Conservation (phyloP, 2,113 vertebrate species). For the Oreochromis tanganicae region DNA sequence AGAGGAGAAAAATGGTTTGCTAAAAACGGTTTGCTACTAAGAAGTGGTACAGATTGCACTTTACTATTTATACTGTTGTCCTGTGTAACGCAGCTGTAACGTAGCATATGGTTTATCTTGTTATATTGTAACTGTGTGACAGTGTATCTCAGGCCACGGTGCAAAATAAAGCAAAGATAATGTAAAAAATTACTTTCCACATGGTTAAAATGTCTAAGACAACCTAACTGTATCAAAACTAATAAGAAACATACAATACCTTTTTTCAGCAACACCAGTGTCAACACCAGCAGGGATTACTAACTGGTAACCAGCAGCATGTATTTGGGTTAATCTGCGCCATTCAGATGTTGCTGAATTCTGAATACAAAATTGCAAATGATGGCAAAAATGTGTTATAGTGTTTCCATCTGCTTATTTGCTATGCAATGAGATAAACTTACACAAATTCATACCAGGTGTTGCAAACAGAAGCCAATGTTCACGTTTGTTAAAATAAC, state of each 20-base stretch:
- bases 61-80: too few species aligned
- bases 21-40: not conserved
- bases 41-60: not conserved
- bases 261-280: not conserved
- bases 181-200: not conserved
- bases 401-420: not conserved
- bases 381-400: not conserved
- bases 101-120: not conserved
- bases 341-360: not conserved
- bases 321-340: not conserved
- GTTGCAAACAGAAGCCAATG: not conserved
- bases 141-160: not conserved
- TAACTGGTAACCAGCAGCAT: not conserved
- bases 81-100: too few species aligned
- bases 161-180: not conserved
- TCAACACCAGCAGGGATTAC: not conserved
- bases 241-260: not conserved
- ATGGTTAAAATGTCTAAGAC: not conserved
- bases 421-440: not conserved
- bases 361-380: not conserved
- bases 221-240: not conserved
- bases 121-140: not conserved
- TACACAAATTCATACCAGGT: not conserved
- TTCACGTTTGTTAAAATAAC: not conserved
- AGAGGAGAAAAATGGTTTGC: not conserved